Conservation (phyloP, 23 tunicate species). For the Clavelina lepadiformis region DNA sequence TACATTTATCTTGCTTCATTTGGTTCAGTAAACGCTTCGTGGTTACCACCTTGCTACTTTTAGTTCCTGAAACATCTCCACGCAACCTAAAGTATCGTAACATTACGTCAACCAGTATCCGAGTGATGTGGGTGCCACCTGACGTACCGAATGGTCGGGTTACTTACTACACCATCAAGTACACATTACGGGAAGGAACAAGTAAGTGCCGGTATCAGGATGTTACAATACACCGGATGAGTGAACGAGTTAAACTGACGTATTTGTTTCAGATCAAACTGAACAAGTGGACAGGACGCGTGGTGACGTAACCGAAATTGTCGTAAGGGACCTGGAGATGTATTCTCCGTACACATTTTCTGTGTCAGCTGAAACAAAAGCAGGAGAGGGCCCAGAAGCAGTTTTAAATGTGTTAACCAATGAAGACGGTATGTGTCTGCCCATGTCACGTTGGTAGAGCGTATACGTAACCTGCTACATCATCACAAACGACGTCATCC, state of each 20-base stretch:
- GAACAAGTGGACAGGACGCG: background rate
- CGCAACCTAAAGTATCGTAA: slow-evolving; percentile 17
- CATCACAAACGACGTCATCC: too few relatives aligned
- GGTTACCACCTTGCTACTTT: too few relatives aligned
- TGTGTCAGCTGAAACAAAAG: slow-evolving; percentile 29
- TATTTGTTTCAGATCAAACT: too few relatives aligned
- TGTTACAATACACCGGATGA: too few relatives aligned
- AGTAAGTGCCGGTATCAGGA: too few relatives aligned
- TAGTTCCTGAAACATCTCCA: slow-evolving; percentile 10
- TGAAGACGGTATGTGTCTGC: slow-evolving; percentile 64
- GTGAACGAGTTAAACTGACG: too few relatives aligned
- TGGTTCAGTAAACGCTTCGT: too few relatives aligned
- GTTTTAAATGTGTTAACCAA: slow-evolving; percentile 26
- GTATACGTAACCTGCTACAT: too few relatives aligned
- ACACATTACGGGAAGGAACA: too few relatives aligned
- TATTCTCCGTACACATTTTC: slow-evolving; percentile 19
- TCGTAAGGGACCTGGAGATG: slow-evolving; percentile 12
- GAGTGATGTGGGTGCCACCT: slow-evolving; percentile 41
- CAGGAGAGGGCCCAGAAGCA: slow-evolving; percentile 43
- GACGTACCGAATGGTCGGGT: slow-evolving; percentile 36
- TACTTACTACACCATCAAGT: slow-evolving; percentile 2
- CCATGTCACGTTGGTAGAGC: too few relatives aligned
- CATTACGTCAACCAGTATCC: slow-evolving; percentile 31
- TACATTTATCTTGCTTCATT: too few relatives aligned
- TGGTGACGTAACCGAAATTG: background rate